Evolutionary conservation across 1,140 invertebrate species (phyloP).

Genomic region (Trichoplusia ni): DNA sequence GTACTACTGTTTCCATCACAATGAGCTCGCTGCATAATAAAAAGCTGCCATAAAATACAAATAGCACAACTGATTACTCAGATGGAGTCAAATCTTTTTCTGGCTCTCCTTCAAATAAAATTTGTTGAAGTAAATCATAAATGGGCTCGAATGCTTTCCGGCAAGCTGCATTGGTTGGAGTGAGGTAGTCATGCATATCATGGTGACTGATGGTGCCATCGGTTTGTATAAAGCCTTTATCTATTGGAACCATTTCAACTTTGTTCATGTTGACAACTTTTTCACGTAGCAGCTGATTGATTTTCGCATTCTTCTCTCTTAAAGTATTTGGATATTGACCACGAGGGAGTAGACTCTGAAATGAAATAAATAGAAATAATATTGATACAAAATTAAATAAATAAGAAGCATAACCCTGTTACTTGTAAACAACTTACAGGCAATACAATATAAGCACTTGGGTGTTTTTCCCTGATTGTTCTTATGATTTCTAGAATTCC

Average conservation of each 20-base stretch:
- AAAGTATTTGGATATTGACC: conserved; percentile 91
- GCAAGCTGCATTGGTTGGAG: conserved; percentile 91
- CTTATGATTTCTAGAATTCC: conserved; percentile 90
- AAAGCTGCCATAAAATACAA: conserved; percentile 54
- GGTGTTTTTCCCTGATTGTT: conserved; percentile 88
- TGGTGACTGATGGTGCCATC: conserved; percentile 92
- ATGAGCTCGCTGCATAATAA: conserved; percentile 66
- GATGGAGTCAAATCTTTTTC: conserved; percentile 87
- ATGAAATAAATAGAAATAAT: conserved; percentile 33
- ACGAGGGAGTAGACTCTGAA: conserved; percentile 91
- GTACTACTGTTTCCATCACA: conserved; percentile 74
- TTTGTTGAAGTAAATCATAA: conserved; percentile 88
- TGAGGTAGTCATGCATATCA: conserved; percentile 95
- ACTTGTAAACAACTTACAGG: conserved; percentile 86
- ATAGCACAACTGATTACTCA: conserved; percentile 80
- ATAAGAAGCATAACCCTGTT: too few relatives aligned
- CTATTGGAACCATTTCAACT: conserved; percentile 87
- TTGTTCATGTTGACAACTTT: conserved; percentile 83
- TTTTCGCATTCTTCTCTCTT: conserved; percentile 87
- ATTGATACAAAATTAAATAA: not conserved
- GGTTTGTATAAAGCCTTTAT: conserved; percentile 88
- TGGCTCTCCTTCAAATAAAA: conserved; percentile 87
- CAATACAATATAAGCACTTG: conserved; percentile 89
- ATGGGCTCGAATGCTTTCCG: conserved; percentile 91
- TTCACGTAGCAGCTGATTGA: conserved; percentile 87